Base-by-base conservation (phyloP, 2,113 vertebrate genomes). In the Trichomycterus rosablanca region DNA sequence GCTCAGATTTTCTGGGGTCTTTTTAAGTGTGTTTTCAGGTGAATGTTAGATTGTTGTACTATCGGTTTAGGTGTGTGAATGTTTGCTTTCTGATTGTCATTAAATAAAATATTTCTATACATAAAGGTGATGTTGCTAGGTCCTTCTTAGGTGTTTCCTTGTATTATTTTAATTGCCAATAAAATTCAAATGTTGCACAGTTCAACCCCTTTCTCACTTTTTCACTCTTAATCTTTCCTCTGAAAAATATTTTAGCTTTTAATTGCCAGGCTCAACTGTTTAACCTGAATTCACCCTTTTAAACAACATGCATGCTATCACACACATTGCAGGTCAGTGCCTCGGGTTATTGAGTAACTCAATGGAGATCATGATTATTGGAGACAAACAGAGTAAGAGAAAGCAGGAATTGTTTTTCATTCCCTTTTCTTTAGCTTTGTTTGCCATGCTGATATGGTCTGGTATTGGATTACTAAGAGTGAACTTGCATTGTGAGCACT, bases 341-440 rank as follows among this genome's bases (percentile, higher is more conserved):
- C 19, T 22, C 57, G 24, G 59, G 70, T 66, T 58, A 68, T 60
- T 50, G 49, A 61, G 45, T 68, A 63, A 67, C 64, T 54, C 37
- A 48, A 28, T 30, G 19, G 22, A 30, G 16, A 48, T 56, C 8
- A 40, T 65, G 43, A 30, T 49, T 46, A 65, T 28, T 28, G 16
- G 32, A 40, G 52, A 40, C 44, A 57, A 65, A 59, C 11, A 46
- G 37, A 39, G 45, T 32, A 40, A 46, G 32, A 28, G 22, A 12
- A 34, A 42, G 37, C 61, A 67, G 7, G 26, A 7, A 53, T 34
- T 26, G 8, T 24, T 37, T 53, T 54, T 65, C 28, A 12, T 1
- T 65, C 22, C 37, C 44, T 34, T 48, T 56, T 64, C 40, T 39
- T 54, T 48, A 20, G 32, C 43, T 56, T 28, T 65, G 63, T 65